Evolutionary conservation across 2,888 invertebrate genomes (phyloP).

Genomic region (Altica lythri): DNA sequence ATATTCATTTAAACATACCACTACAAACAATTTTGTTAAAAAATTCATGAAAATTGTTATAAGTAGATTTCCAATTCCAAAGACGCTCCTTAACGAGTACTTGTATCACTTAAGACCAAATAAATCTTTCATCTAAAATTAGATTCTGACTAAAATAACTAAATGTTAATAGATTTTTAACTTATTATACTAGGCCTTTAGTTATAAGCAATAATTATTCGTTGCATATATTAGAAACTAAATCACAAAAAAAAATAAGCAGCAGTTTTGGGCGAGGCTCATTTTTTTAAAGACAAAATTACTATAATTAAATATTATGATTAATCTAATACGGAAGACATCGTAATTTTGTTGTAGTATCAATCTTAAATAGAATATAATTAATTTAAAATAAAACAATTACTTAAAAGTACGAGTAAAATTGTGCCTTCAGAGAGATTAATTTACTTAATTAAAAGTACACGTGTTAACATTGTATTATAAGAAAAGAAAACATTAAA

Average conservation of each 20-base stretch:
- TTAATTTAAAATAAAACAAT: slow-evolving; percentile 18
- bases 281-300: slow-evolving; percentile 21
- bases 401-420: slow-evolving; percentile 24
- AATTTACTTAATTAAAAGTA: slow-evolving; percentile 8
- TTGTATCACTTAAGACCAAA: too few species aligned
- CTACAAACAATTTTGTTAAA: too few species aligned
- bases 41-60: too few species aligned
- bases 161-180: not conserved
- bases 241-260: slow-evolving; percentile 28
- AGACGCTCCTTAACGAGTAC: too few species aligned
- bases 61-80: too few species aligned
- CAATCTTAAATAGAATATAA: slow-evolving; percentile 21
- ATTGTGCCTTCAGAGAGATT: too few species aligned
- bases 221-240: slow-evolving; percentile 24
- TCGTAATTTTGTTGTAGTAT: slow-evolving; percentile 43
- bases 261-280: slow-evolving; percentile 38
- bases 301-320: too few species aligned
- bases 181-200: not conserved
- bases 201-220: slow-evolving; percentile 16
- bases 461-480: not conserved
- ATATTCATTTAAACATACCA: too few species aligned
- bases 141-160: too few species aligned
- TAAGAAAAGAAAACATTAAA: too few species aligned
- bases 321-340: slow-evolving; percentile 43
- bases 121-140: too few species aligned